Conservation (phyloP, 1,140 invertebrate genomes). For the Scaptodrosophila lebanonensis region DNA sequence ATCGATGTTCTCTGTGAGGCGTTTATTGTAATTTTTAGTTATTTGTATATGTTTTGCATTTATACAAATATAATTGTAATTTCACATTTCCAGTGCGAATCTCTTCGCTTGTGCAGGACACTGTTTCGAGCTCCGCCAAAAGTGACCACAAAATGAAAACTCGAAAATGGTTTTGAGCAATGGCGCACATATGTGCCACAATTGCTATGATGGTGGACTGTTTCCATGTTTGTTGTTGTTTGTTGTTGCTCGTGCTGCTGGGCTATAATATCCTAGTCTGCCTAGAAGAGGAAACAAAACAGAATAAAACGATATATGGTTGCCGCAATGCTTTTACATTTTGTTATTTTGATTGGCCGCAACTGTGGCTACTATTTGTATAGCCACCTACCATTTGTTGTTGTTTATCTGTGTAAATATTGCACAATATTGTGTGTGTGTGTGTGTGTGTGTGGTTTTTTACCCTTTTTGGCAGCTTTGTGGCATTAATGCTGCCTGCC, state of each 20-base stretch:
- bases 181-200: not conserved
- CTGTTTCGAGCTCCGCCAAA: no score
- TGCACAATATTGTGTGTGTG: no score
- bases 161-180: slow-evolving; percentile 38
- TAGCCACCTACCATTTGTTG: no score
- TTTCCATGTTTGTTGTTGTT: slow-evolving; percentile 23
- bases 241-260: slow-evolving; percentile 31
- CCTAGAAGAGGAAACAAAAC: slow-evolving; percentile 20
- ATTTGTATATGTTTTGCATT: slow-evolving; percentile 32
- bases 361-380: not conserved
- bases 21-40: slow-evolving; percentile 23
- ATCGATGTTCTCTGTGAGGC: no score
- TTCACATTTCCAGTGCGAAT: no score
- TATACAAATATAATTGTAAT: not conserved
- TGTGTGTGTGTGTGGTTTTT: no score
- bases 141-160: slow-evolving; percentile 38
- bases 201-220: slow-evolving; percentile 12
- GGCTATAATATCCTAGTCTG: slow-evolving; percentile 33
- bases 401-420: no score
- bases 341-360: slow-evolving; percentile 56
- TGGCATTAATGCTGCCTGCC: not conserved
- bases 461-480: not conserved
- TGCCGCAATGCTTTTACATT: slow-evolving; percentile 38
- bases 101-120: no score
- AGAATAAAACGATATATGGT: slow-evolving; percentile 45